Conservation (phyloP, 2,888 invertebrate genomes). For the Ecdyonurus torrentis region DNA sequence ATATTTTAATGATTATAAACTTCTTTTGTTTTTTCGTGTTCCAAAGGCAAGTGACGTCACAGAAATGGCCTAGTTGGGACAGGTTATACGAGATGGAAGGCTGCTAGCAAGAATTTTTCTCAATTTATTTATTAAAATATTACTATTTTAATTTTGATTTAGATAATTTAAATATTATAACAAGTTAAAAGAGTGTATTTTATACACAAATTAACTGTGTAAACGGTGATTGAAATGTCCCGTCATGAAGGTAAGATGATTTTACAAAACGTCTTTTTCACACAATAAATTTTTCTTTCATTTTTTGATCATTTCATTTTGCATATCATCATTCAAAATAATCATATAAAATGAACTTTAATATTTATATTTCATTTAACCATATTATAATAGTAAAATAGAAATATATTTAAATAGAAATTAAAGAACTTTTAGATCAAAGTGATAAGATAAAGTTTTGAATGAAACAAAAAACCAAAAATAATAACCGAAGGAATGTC, state of each 20-base stretch:
- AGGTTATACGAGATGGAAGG: conserved; percentile 50
- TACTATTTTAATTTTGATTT: background rate
- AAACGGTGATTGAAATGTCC: conserved; percentile 50
- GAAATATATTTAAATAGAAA: too few species aligned
- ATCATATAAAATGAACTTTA: background rate
- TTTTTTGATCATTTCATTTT: background rate
- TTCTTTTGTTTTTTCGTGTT: background rate
- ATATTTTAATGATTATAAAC: too few species aligned
- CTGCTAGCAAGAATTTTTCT: conserved; percentile 25
- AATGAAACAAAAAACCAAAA: too few species aligned
- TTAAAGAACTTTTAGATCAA: too few species aligned
- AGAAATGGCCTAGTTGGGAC: conserved; percentile 50
- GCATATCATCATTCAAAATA: background rate
- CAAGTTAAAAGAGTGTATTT: background rate
- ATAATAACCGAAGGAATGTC: too few species aligned
- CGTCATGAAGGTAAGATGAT: conserved; percentile 77
- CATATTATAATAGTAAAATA: too few species aligned
- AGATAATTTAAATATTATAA: background rate
- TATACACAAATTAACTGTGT: background rate
- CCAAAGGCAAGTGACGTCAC: conserved; percentile 31
- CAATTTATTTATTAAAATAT: background rate
- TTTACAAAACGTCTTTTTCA: background rate
- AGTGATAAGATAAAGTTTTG: too few species aligned
- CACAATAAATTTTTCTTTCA: background rate
- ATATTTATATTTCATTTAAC: too few species aligned